Base-by-base conservation (phyloP, 2,888 invertebrate genomes). In the Coenonympha glycerion region DNA sequence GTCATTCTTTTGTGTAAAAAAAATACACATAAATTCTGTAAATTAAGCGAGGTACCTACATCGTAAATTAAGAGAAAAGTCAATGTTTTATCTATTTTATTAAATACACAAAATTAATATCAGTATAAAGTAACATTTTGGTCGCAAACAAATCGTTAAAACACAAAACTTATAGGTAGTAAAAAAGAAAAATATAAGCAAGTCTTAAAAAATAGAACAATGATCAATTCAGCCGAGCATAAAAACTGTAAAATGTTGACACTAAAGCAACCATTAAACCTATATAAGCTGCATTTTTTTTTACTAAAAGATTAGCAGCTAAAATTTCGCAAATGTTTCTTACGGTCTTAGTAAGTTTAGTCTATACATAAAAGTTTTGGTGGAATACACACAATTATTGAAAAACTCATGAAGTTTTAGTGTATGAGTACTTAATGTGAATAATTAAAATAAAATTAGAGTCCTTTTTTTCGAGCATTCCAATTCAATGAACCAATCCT, bases 71-170 rank as follows among this genome's bases (percentile, higher is more conserved):
- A 46, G 41, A 57, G 60, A 62, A 59, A 54, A 52, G 2, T 8
- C 15, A 13, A 39, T 34, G 47, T 60, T 59, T 63, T 54, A 50
- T 49, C 59, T 55, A 60, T 66, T 79, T 79, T 78, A 79, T 76
- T 80, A 79, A 76, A 78, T 73, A 59, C 61, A 61, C 60, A 73
- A 75, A 77, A 67, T 15, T 75, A 78, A 76, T 79, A 78, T 76
- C 71, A 73, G 72, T 76, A 66, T 68, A 71, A 75, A 69, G 68
- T 71, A 65, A 62, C 68, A 61, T 65, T 33, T 58, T 66, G 64
- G 59, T 63, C 64, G 63, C 67, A 68, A 66, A 66, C 61, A 66
- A 60, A 61, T 57, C 52, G 51, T 45, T 47, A 52, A n/a, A 55
- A 52, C 36, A 53, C 53, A 58, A 51, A 55, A 56, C 40, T 47